Conservation (phyloP, 2,797 vertebrate species). For the Zalophus californianus region DNA sequence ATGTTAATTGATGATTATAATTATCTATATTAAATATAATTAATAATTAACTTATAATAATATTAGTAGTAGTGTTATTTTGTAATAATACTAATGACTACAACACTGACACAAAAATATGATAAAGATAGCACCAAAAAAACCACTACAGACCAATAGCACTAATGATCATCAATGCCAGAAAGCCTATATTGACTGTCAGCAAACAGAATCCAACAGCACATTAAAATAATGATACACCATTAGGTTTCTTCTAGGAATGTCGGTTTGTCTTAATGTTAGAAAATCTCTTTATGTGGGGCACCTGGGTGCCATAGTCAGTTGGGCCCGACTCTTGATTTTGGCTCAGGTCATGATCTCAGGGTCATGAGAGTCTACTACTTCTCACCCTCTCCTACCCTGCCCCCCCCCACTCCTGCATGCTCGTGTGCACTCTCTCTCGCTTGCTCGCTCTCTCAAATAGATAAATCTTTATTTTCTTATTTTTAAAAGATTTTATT, state of each 20-base stretch:
- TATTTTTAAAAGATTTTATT: too few relatives aligned
- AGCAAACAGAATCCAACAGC: neutral
- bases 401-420: too few relatives aligned
- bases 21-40: neutral
- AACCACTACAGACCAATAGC: neutral
- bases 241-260: neutral
- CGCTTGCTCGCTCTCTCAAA: too few relatives aligned
- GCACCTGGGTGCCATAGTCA: neutral
- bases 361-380: neutral
- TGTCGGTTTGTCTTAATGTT: neutral
- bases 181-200: neutral
- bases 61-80: slow-evolving; percentile 29
- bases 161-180: neutral
- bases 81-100: neutral
- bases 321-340: neutral
- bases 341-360: neutral
- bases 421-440: too few relatives aligned
- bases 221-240: slow-evolving; percentile 3
- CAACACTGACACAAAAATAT: slow-evolving; percentile 12
- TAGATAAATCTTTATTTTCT: too few relatives aligned
- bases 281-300: neutral
- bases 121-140: neutral
- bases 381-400: neutral
- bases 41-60: neutral
- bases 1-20: neutral